Evolutionary conservation across 2,113 vertebrate species (phyloP), one percentile per base, ranked within the genome.

Genomic region (Poeciliopsis turrubarensis): DNA sequence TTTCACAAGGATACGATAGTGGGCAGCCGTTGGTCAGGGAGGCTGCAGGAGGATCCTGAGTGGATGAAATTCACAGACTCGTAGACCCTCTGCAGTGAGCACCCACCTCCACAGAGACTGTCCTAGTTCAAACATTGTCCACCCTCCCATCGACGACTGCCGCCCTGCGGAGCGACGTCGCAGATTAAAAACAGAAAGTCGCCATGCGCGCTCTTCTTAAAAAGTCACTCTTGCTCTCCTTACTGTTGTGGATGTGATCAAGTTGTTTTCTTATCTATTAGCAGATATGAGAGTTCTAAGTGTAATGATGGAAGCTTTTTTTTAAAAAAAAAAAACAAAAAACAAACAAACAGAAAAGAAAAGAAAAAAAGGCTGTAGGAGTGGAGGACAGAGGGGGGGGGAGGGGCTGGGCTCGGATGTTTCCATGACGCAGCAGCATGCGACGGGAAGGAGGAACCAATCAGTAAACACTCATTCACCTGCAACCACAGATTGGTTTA

Each of bases 1-100:
- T 74, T 95, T 95, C 91, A 95, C 95, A 1, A 93, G 95, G 78
- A 95, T 95, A 88, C 94, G 95, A 63, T 95, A 95, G 92, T 84
- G 61, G 79, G 12, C 27, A 1, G 31, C 60, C 22, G 2, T n/a
- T 41, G 64, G 70, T 70, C 78, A 26, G 78, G 65, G 80, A 64
- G 27, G 75, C 27, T 44, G 69, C 57, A 44, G 73, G 63, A 74
- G 70, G 67, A 75, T 60, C 47, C 60, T 15, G 0, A 29, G 5
- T 30, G 47, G n/a, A 72, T 72, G 57, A 82, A 70, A 34, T 60
- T 79, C 75, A 78, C 30, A 32, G 27, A 13, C 25, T 1, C 51
- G 3, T 57, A n/a, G 51, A 57, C 7, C 73, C 75, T 31, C 77
- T 2, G 29, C 75, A 70, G 47, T 22, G 37, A 47, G 71, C 83